Evolutionary conservation across 2,888 invertebrate genomes (phyloP), one percentile per base, ranked within the genome.

Genomic region (Eupithecia centaureata): DNA sequence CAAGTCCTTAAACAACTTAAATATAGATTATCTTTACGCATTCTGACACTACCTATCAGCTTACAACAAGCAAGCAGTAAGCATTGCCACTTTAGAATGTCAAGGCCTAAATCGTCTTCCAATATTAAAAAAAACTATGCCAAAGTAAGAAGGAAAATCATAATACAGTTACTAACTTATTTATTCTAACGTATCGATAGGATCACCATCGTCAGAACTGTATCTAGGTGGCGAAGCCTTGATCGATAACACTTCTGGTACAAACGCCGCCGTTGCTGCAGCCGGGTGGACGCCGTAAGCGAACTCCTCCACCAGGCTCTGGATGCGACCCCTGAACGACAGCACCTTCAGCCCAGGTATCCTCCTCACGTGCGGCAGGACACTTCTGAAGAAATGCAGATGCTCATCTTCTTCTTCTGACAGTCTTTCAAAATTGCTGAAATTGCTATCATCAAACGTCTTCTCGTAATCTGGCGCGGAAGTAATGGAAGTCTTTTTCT

Each of bases 391-490:
- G 61, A 70, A 70, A 51, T 61, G 38, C 1, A 66, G 22, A 61
- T 70, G 70, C 58, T 71, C 65, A 64, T 75, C 72, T 27, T 75
- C 73, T 15, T 65, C 64, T 18, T 67, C 68, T 18, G 47, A 32
- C n/a, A 32, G 12, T 57, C 18, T 38, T 27, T 28, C 35, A 7
- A 35, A 33, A 35, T 58, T 27, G 15, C 59, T 59, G 7, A 25
- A 22, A 59, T 35, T 27, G 15, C 38, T 35, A 8, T 59, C 59
- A 12, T 57, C 57, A 10, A 32, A 30, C 5, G 56, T n/a, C 10
- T 32, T 32, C 12, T 56, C 65, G 47, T 25, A 47, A 27, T 68
- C 65, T 18, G 35, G 52, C 13, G 61, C 22, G 27, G 56, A 42
- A 15, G 28, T 5, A 5, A 47, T 28, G 15, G 61, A 60, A 27